phyloP scores from a whole-genome alignment of 2,113 vertebrate species.

The Felis catus region DNA sequence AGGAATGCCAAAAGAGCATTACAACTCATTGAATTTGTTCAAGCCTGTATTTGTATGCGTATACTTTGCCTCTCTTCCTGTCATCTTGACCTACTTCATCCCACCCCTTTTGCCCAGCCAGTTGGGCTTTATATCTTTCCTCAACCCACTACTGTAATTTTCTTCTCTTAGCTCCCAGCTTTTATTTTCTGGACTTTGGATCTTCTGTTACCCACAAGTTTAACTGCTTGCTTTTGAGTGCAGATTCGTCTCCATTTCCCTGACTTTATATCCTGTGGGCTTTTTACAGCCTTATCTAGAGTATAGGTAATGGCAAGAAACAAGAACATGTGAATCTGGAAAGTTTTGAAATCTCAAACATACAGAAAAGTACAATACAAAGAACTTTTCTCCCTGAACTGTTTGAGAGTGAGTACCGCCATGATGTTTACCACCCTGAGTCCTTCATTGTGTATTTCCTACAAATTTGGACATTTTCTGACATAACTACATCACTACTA shows the following conservation, averaged over 20 bases:
- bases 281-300: neutral
- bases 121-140: neutral
- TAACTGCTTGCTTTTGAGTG: neutral
- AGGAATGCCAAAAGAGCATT: neutral
- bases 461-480: neutral
- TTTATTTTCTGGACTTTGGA: slow-evolving; percentile 37
- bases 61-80: neutral
- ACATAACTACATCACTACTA: neutral
- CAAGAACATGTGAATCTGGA: neutral
- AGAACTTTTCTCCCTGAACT: neutral
- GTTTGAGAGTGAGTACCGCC: neutral
- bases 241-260: neutral
- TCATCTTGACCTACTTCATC: too few relatives aligned
- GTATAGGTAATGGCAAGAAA: neutral
- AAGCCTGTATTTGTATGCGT: neutral
- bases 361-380: neutral
- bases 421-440: neutral
- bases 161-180: neutral
- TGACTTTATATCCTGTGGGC: neutral
- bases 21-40: neutral
- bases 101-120: too few relatives aligned
- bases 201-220: neutral
- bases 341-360: neutral
- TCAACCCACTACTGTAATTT: neutral
- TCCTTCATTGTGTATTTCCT: neutral